Conservation (phyloP, 2,797 vertebrate species). For the Glyptemys insculpta region DNA sequence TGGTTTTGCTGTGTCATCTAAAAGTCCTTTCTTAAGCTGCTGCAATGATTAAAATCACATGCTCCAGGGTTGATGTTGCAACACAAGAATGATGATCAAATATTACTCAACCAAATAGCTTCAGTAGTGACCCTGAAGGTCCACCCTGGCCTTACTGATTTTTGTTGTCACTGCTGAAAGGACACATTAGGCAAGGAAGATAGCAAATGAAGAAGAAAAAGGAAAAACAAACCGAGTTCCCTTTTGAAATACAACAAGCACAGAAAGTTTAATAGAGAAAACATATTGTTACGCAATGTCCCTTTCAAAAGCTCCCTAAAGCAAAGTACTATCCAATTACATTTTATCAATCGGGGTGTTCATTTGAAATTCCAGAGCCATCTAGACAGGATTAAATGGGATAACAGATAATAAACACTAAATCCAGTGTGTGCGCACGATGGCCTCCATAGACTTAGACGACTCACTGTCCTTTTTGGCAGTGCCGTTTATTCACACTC, state of each 20-base stretch:
- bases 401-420: conserved; percentile 59
- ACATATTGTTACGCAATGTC: not conserved
- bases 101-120: not conserved
- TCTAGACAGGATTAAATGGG: conserved; percentile 68
- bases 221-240: not conserved
- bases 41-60: not conserved
- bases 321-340: conserved; percentile 39
- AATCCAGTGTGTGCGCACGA: not conserved
- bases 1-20: conserved; percentile 14
- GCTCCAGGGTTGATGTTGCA: not conserved
- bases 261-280: conserved; percentile 30
- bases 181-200: not conserved
- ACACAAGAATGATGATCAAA: not conserved
- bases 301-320: conserved; percentile 36
- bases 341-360: conserved; percentile 26
- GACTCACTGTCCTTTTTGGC: not conserved
- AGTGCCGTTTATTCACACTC: not conserved
- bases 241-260: not conserved
- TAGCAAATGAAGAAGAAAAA: not conserved
- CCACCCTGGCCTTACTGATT: not conserved
- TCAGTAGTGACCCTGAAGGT: not conserved
- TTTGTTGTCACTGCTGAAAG: not conserved
- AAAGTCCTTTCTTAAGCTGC: conserved; percentile 25
- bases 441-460: not conserved
- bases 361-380: conserved; percentile 59